phyloP scores from a whole-genome alignment of 1,140 invertebrate genomes.

The Chironomus striatipennis region DNA sequence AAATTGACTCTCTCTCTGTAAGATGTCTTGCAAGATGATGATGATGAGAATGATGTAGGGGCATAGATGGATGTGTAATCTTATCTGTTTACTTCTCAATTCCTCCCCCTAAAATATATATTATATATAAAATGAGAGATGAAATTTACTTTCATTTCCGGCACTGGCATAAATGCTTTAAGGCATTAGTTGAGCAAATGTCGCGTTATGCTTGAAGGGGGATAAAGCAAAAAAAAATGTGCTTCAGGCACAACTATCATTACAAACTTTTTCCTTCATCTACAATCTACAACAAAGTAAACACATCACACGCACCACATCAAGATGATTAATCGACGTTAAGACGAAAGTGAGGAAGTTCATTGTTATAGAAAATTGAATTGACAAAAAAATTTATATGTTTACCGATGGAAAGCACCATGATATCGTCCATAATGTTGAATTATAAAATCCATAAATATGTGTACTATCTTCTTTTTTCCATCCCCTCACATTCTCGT shows the following conservation, averaged over 20 bases:
- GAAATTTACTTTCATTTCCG: constrained; percentile 9
- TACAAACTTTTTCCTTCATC: neutral
- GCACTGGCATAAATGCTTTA: neutral
- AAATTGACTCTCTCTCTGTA: neutral
- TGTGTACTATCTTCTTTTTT: neutral
- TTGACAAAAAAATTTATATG: constrained; percentile 21
- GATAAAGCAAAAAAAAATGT: too few relatives aligned
- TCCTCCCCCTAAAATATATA: neutral
- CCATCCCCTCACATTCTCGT: too few relatives aligned
- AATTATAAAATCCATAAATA: constrained; percentile 16
- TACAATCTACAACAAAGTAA: neutral
- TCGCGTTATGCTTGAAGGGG: neutral
- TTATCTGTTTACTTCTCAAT: constrained; percentile 19
- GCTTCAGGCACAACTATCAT: neutral
- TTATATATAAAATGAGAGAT: too few relatives aligned
- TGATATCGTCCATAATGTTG: constrained; percentile 22
- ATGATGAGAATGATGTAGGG: neutral
- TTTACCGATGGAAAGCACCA: neutral
- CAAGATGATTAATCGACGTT: neutral
- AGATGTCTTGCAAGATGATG: neutral
- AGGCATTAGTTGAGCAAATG: neutral
- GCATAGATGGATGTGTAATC: constrained; percentile 8
- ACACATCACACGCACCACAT: constrained; percentile 5
- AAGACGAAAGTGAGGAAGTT: neutral
- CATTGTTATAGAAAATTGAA: constrained; percentile 23